Base-by-base conservation (phyloP, 2,888 invertebrate species). In the Melanotus villosus region DNA sequence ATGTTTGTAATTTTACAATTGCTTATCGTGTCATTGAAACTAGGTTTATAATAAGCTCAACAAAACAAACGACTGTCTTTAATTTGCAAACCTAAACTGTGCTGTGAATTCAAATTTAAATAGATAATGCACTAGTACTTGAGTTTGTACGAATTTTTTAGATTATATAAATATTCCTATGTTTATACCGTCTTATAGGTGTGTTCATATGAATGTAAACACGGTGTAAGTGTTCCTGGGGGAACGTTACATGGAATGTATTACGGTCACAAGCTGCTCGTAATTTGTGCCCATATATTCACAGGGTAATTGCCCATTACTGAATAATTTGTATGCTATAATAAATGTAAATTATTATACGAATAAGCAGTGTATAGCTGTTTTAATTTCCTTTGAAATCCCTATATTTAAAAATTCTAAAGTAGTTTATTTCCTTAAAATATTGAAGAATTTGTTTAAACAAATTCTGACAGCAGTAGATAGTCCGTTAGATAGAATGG, bases 21-120 rank as follows among this genome's bases (percentile, higher is more conserved):
- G 52, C 32, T 52, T 32, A 52, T 52, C 52, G 7, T 10, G n/a
- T n/a, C 10, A 32, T 32, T 16, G 16, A 16, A 52, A 34, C 18
- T 45, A 59, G 38, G 21, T 34, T 45, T 9, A 19, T 26, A 43
- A 47, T 50, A 30, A 52, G 63, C 63, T 63, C 63, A 63, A 63
- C 30, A 7, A 36, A 54, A 36, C 14, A 41, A 41, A 9, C 36
- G 63, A 54, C 41, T 58, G 58, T 63, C 26, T 38, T 52, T 41
- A 19, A 62, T 67, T 62, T 54, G 47, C 38, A 67, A 36, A 62
- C 45, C 57, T 32, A 65, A 57, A 47, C 30, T 60, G 60, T 67
- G 67, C 67, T 60, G 67, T 67, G 67, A 67, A 32, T 60, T 36
- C 59, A 52, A 43, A n/a, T 59, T 38, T 52, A 50, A 30, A 41